Base-by-base conservation (phyloP, 2,888 invertebrate species). In the Volucella zonaria region DNA sequence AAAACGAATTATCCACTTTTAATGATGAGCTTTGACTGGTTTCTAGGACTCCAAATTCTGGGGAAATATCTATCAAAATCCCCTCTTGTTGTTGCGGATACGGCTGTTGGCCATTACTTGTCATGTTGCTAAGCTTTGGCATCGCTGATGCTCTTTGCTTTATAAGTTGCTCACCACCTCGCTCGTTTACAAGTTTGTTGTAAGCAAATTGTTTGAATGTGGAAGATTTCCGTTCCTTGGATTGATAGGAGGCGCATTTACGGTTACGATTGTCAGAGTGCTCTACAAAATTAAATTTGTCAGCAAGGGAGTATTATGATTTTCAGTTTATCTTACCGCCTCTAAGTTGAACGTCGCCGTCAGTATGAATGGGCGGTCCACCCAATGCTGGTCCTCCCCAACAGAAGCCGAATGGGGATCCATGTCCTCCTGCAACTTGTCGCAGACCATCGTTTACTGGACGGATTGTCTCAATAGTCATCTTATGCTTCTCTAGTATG, bases 361-460 rank as follows among this genome's bases (percentile, higher is more conserved):
- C 89, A 18, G 88, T 86, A 15, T 87, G 87, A 71, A 96, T 91
- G 89, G 95, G 96, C 88, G 96, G 94, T 90, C 95, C 95, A 89
- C 97, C 97, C 82, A 97, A 96, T 78, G 94, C 94, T 0, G 97
- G 96, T 88, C 95, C 95, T 1, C 97, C 97, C 97, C 97, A 98
- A 8, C 95, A 95, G 87, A 95, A 95, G 1, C 96, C 96, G 87
- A 94, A 94, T 0, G 95, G 94, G 11, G 95, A 94, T 0, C 95
- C 95, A 82, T 95, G 95, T 0, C 95, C 95, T 9, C 88, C 88
- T 0, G 88, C 87, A 0, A 97, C 95, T 89, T 97, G 97, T 71
- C 97, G 96, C 87, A 97, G 95, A 0, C 96, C 96, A 89, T 96
- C 95, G 87, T 95, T 94, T 68, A 96, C 90, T 0, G 97, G 97